These are phyloP conservation scores for Marcusenius ussheri DNA, from an alignment of 2,113 vertebrate genomes.

Conservation along the genomic window DNA sequence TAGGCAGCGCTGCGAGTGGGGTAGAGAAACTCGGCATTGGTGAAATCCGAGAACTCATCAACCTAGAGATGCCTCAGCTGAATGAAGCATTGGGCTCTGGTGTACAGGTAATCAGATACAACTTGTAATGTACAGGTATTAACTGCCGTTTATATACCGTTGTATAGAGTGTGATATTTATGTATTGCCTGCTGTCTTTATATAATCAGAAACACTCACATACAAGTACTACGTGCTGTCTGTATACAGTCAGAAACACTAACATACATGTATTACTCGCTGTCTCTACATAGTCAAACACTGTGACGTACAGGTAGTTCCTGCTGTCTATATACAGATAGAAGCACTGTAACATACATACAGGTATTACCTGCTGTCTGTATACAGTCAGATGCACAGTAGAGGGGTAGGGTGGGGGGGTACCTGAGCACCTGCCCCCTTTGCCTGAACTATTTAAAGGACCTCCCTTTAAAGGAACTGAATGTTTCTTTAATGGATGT, in stretches of 20 bases:
- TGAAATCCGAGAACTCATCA: constrained; percentile 38
- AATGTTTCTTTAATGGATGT: neutral
- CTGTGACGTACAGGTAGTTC: neutral
- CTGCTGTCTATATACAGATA: neutral
- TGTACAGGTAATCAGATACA: neutral
- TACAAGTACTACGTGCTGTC: neutral
- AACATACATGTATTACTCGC: too few relatives aligned
- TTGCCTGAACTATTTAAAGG: neutral
- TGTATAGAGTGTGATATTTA: neutral
- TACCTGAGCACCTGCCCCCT: neutral
- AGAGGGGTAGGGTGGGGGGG: neutral
- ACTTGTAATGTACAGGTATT: neutral
- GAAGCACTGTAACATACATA: neutral
- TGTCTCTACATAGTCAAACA: neutral
- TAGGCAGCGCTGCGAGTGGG: constrained; percentile 31
- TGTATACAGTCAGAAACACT: too few relatives aligned
- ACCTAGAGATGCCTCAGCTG: constrained; percentile 50
- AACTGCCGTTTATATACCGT: neutral
- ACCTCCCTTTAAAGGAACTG: neutral
- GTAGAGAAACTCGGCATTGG: constrained; percentile 33
- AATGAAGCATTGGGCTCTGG: constrained; percentile 22
- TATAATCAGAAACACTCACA: neutral
- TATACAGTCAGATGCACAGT: neutral
- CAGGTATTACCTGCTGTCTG: neutral
- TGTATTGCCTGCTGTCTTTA: neutral